Evolutionary conservation across 2,113 vertebrate genomes (phyloP), one percentile per base, ranked within the genome.

Genomic region (Xenotilapia leptura): DNA sequence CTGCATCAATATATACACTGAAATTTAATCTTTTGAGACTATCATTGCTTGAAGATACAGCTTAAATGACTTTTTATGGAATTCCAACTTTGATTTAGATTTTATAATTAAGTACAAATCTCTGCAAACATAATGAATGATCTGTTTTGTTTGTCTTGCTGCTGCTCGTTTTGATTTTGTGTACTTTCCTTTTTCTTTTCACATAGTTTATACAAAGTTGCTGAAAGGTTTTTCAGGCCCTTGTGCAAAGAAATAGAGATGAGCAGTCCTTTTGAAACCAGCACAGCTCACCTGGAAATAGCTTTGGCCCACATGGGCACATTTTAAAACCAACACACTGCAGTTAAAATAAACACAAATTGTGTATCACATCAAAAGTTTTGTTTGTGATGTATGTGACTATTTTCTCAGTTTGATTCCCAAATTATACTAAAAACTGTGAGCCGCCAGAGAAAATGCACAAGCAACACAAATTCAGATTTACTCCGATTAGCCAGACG

Each of bases 401-500:
- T 45, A 56, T 26, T 86, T 86, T 83, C 60, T 65, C 23, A 40
- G 23, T 86, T 54, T 82, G 4, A 82, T 36, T 86, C 79, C 47
- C 33, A 42, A 70, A 85, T 55, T 73, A 5, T 77, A 0, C 45
- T 51, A 77, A 51, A 85, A 90, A 83, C 82, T 51, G n/a, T 42
- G 60, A 86, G 70, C 77, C 1, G 5, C 11, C 75, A 40, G 83
- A 86, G 47, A 86, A 89, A 82, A 89, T 17, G 56, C 54, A 55
- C 55, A 87, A 75, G 21, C 80, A 15, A 56, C 54, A 14, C 38
- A 84, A 85, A 89, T 82, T 82, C n/a, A 83, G 56, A 79, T 88
- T 93, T 89, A 40, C 89, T 88, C 33, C 17, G 15, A 92, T 92
- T 79, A 86, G 58, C 54, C 79, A 62, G 60, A 83, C 83, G 3